A percentile compares a stretch with the other conserved stretches of the same genome.
Conservation (phyloP, 2,797 vertebrate genomes). For the Molossus alvarezi region DNA sequence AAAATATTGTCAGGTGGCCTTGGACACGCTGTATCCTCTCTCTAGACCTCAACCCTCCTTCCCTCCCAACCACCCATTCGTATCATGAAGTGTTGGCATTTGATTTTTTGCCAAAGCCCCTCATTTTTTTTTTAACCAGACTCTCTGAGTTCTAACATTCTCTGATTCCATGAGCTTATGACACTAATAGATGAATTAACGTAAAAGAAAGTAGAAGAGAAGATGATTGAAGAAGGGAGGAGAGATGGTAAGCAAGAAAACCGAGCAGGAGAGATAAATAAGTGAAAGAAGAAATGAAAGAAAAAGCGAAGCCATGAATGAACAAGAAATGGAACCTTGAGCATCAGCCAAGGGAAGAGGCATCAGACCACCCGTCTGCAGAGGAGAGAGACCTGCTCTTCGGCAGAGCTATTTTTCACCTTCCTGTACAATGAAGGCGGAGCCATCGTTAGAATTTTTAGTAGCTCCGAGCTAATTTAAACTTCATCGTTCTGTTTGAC, state of each 20-base stretch:
- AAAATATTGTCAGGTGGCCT: not conserved
- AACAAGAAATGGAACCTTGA: conserved; percentile 18
- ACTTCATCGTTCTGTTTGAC: conserved; percentile 87
- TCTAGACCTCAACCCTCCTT: not conserved
- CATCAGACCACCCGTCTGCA: conserved; percentile 2
- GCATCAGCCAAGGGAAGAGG: conserved; percentile 1
- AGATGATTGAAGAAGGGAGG: not conserved
- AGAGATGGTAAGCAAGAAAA: not conserved
- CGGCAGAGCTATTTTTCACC: conserved; percentile 80
- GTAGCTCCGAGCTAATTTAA: conserved; percentile 88
- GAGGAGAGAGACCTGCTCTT: conserved; percentile 76
- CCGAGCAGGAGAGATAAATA: not conserved
- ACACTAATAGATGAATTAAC: not conserved
- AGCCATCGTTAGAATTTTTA: conserved; percentile 85
- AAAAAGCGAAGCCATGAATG: not conserved
- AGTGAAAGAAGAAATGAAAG: not conserved
- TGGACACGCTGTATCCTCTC: not conserved
- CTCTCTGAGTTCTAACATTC: not conserved
- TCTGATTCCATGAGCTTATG: not conserved
- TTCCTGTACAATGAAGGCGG: conserved; percentile 81
- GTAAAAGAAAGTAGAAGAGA: not conserved
- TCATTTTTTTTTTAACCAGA: not conserved
- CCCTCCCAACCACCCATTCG: not conserved
- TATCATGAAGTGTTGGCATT: not conserved
- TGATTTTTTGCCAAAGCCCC: not conserved